Evolutionary conservation across 2,888 invertebrate genomes (phyloP).

Genomic region (Caenorhabditis becei): DNA sequence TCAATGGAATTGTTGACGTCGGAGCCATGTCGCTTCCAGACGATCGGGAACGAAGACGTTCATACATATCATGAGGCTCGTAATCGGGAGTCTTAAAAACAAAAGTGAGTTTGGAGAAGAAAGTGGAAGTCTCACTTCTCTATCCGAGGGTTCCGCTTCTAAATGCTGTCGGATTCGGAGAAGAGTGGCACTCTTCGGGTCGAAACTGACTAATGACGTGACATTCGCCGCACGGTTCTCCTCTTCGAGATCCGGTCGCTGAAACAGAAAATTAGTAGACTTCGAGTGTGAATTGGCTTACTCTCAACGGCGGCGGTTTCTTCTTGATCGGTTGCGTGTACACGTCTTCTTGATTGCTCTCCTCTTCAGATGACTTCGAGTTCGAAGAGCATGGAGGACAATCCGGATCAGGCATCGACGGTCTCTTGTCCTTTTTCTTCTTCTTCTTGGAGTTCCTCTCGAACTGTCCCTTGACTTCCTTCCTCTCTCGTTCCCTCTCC

Average conservation of each 20-base stretch:
- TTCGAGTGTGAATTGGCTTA: constrained; percentile 5
- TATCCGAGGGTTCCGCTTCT: constrained; percentile 61
- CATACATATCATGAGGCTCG: constrained; percentile 38
- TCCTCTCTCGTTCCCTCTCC: constrained; percentile 21
- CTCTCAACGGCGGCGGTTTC: constrained; percentile 38
- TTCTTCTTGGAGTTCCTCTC: constrained; percentile 62
- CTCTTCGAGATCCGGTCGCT: constrained; percentile 37
- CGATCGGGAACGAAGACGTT: constrained; percentile 50
- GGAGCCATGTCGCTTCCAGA: constrained; percentile 44
- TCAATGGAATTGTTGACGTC: constrained; percentile 49
- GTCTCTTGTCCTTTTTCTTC: constrained; percentile 34
- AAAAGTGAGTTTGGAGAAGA: neutral
- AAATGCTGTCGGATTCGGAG: constrained; percentile 71
- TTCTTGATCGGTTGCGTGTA: constrained; percentile 67
- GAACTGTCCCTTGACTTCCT: constrained; percentile 39
- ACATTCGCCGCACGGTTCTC: constrained; percentile 53
- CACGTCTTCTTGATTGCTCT: constrained; percentile 52
- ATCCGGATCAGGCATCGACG: constrained; percentile 60
- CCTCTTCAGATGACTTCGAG: constrained; percentile 58
- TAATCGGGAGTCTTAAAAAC: constrained; percentile 48
- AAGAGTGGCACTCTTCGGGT: constrained; percentile 74
- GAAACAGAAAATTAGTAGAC: constrained; percentile 1
- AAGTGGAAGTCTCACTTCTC: constrained; percentile 28
- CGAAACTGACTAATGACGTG: constrained; percentile 74
- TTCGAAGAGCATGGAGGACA: constrained; percentile 57